These are phyloP conservation scores for Pelobates fuscus DNA, from an alignment of 2,113 vertebrate species.

Conservation along the genomic window DNA sequence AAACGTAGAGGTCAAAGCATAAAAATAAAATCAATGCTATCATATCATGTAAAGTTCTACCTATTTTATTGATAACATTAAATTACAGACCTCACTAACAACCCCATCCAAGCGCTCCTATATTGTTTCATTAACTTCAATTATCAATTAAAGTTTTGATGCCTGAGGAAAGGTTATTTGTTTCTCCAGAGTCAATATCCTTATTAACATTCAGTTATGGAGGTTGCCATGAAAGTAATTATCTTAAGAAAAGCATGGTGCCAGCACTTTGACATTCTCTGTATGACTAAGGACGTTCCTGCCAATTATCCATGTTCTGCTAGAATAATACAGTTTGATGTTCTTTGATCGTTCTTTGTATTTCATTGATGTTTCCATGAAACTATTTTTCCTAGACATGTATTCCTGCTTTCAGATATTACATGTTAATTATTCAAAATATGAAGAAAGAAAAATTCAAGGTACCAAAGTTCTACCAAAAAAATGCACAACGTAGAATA, in stretches of 20 bases:
- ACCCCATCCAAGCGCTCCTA: too few relatives aligned
- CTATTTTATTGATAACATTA: too few relatives aligned
- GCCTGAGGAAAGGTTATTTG: background rate
- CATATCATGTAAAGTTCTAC: too few relatives aligned
- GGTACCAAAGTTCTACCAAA: too few relatives aligned
- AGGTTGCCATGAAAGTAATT: background rate
- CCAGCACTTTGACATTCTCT: background rate
- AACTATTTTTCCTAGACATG: constrained; percentile 1
- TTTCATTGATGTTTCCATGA: constrained; percentile 2
- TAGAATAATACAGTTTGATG: background rate
- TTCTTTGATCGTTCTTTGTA: constrained; percentile 5
- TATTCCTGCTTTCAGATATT: background rate
- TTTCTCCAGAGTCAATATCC: background rate
- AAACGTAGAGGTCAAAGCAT: too few relatives aligned
- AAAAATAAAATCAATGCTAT: too few relatives aligned
- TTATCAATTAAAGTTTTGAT: too few relatives aligned
- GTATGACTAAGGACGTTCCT: background rate
- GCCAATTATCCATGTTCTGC: constrained; percentile 1
- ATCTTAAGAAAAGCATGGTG: background rate
- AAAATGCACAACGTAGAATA: too few relatives aligned
- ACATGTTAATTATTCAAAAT: background rate
- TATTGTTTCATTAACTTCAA: too few relatives aligned
- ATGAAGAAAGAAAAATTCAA: too few relatives aligned
- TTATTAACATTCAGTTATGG: background rate
- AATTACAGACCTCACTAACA: too few relatives aligned